A percentile compares a stretch with the other conserved stretches of the same genome.
Conservation (phyloP, 2,113 vertebrate species). For the Sapajus apella region DNA sequence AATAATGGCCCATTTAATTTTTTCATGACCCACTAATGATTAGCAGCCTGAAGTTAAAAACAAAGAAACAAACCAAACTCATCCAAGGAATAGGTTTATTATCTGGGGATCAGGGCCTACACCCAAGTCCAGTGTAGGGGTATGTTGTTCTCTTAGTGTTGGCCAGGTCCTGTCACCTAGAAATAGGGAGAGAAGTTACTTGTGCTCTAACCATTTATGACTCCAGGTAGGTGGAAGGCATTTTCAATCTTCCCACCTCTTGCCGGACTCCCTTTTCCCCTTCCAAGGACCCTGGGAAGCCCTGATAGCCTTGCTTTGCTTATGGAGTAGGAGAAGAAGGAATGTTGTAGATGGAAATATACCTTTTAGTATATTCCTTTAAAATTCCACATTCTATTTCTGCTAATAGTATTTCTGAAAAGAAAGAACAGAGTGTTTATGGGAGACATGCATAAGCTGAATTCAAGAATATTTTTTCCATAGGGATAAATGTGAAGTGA, state of each 20-base stretch:
- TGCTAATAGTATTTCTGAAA: conserved; percentile 9
- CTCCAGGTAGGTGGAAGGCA: neutral
- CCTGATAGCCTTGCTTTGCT: neutral
- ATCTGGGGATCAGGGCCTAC: neutral
- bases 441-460: neutral
- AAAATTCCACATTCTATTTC: neutral
- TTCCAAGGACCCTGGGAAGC: neutral
- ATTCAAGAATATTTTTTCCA: neutral
- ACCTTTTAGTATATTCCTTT: neutral
- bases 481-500: neutral
- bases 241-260: neutral
- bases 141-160: neutral
- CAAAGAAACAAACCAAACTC: neutral
- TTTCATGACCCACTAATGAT: neutral
- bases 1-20: neutral
- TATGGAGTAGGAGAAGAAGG: neutral
- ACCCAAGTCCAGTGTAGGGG: neutral
- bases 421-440: neutral
- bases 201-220: neutral
- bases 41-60: neutral
- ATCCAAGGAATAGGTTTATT: neutral
- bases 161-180: neutral
- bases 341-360: neutral
- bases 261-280: neutral
- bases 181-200: neutral